Percentiles rank a stretch among this genome's conserved stretches.
phyloP scores from a whole-genome alignment of 1,140 invertebrate species.

The Halictus rubicundus region DNA sequence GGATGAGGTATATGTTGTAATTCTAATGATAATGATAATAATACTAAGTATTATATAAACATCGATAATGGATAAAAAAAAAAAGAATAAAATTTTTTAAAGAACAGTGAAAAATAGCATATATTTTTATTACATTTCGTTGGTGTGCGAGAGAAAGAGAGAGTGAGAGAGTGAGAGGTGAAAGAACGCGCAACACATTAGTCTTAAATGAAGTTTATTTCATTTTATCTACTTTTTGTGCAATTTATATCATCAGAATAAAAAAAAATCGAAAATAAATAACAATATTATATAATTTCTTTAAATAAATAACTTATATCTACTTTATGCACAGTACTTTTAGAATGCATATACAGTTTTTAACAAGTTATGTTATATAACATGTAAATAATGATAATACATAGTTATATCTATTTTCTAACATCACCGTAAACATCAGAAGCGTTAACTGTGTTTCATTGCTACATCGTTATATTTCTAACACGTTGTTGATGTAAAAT shows the following conservation, averaged over 20 bases:
- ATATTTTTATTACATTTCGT: slow-evolving; percentile 18
- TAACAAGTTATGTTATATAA: slow-evolving; percentile 9
- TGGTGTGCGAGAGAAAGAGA: no score
- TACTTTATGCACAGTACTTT: slow-evolving; percentile 23
- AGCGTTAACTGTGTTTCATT: slow-evolving; percentile 29
- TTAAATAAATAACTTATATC: slow-evolving; percentile 33
- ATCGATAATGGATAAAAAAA: slow-evolving; percentile 31
- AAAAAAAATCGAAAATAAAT: slow-evolving; percentile 18
- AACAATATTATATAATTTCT: slow-evolving; percentile 8
- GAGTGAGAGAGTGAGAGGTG: background rate
- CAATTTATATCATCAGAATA: slow-evolving; percentile 12
- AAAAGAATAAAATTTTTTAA: slow-evolving; percentile 60
- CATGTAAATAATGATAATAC: slow-evolving; percentile 20
- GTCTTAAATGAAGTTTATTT: slow-evolving; percentile 39
- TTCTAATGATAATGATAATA: slow-evolving; percentile 50
- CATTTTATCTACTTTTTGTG: slow-evolving; percentile 13
- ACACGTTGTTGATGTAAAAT: background rate
- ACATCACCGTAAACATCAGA: slow-evolving; percentile 30
- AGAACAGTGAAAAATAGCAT: slow-evolving; percentile 4
- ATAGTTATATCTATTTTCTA: slow-evolving; percentile 15
- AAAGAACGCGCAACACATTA: background rate
- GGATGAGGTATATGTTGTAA: slow-evolving; percentile 56
- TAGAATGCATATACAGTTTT: slow-evolving; percentile 19
- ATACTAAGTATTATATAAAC: slow-evolving; percentile 56
- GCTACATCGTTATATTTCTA: background rate